Evolutionary conservation across 92 coral and sea anemone genomes (phyloP), one percentile per base, ranked within the genome.

Genomic region (Chrysogorgia sp.): DNA sequence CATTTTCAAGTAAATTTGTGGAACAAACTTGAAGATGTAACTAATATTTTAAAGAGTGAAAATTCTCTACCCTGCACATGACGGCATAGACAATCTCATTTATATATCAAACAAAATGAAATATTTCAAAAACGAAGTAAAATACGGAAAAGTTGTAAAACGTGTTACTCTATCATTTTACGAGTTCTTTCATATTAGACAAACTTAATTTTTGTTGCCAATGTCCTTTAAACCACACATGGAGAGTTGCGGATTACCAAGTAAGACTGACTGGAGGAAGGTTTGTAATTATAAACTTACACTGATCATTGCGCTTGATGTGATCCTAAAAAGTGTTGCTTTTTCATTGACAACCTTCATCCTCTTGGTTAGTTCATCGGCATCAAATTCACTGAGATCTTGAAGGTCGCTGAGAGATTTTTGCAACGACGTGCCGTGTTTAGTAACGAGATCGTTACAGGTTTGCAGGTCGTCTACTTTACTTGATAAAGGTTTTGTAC

Each of bases 221-320:
- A 63, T 2, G 35, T 12, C 37, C 19, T 12, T 7, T 29, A 10
- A 61, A 61, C 67, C 4, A 29, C n/a, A 15, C 45, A 63, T 37
- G 43, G n/a, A n/a, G n/a, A n/a, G 62, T 22, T 56, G 22, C 29
- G 62, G 28, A 22, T 56, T 56, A 19, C 62, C 22, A 22, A 22
- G 62, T 22, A 56, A 22, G 28, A 56, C 22, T 56, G 22, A 32
- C 22, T 56, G 12, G 24, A 56, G 23, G 23, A 52, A 52, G 22
- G 3, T 10, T 19, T 14, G 26, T n/a, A 7, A 19, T 58, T 26
- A 2, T 19, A 3, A 56, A 91, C 99, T 85, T 82, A 96, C 99
- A 88, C 97, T 96, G 25, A 96, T 96, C 99, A 96, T 96, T 63
- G 99, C 99, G 88, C 92, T 96, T 59, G 99, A 91, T 67, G 99